phyloP scores from a whole-genome alignment of 2,113 vertebrate species.

The Cochlearius cochlearius region DNA sequence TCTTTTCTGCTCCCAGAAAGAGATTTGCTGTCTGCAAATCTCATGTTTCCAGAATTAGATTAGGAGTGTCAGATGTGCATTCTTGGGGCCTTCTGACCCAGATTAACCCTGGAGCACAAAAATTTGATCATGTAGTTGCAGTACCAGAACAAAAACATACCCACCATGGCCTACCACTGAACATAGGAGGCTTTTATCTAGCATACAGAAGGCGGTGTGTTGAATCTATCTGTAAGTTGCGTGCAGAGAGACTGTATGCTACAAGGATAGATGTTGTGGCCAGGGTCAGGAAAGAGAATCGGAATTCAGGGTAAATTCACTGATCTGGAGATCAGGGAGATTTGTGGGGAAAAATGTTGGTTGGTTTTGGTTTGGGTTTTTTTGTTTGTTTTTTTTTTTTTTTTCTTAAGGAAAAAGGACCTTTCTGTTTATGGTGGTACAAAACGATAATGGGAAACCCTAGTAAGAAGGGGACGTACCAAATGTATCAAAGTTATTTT shows the following conservation, averaged over 20 bases:
- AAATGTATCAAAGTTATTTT: not conserved
- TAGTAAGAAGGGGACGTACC: not conserved
- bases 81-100: conserved; percentile 33
- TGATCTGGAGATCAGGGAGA: not conserved
- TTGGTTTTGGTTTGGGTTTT: too few relatives aligned
- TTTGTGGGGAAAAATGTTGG: not conserved
- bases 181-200: not conserved
- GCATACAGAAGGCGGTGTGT: not conserved
- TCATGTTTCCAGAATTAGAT: conserved; percentile 53
- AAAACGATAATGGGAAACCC: accelerated
- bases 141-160: not conserved
- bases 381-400: too few relatives aligned
- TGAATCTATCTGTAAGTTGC: not conserved
- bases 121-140: not conserved
- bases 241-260: not conserved
- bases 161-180: not conserved
- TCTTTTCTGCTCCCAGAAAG: conserved; percentile 36
- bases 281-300: not conserved
- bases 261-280: not conserved
- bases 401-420: not conserved
- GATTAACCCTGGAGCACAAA: conserved; percentile 11
- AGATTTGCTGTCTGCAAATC: conserved; percentile 32
- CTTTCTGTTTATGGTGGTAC: not conserved
- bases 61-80: conserved; percentile 36
- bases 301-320: not conserved